phyloP scores from a whole-genome alignment of 53 echinoderm and acorn worm genomes.

The Stichopus horrens region DNA sequence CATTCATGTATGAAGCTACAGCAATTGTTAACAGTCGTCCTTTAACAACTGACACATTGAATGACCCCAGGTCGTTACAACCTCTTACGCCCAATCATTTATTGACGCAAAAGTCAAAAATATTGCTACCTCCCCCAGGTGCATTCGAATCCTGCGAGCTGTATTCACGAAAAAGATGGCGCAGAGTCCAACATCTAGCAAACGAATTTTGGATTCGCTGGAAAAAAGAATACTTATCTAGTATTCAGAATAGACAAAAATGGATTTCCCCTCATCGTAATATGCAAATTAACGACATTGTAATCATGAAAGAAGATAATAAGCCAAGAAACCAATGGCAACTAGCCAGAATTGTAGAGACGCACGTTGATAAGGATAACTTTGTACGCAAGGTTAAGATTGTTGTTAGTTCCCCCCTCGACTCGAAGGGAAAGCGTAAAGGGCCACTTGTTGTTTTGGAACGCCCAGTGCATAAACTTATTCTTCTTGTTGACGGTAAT shows the following conservation, averaged over 20 bases:
- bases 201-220: conserved; percentile 69
- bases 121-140: conserved; percentile 57
- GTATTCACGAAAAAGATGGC: conserved; percentile 57
- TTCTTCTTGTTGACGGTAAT: conserved; percentile 9
- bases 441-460: no score
- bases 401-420: background rate
- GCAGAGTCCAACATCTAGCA: conserved; percentile 51
- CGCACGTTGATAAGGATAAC: background rate
- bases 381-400: conserved; percentile 46
- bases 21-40: conserved; percentile 57
- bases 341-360: conserved; percentile 49
- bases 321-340: conserved; percentile 57
- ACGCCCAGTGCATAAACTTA: no score
- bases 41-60: conserved; percentile 19
- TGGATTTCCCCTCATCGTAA: conserved; percentile 53
- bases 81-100: conserved; percentile 63
- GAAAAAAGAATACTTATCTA: conserved; percentile 64
- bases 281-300: conserved; percentile 52
- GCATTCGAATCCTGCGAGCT: conserved; percentile 52
- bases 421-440: no score
- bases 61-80: conserved; percentile 42
- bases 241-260: conserved; percentile 57
- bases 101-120: conserved; percentile 54
- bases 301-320: conserved; percentile 54
- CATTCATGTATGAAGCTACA: conserved; percentile 49